Evolutionary conservation across 2,113 vertebrate species (phyloP), one percentile per base, ranked within the genome.

Genomic region (Oreocharis arfaki): DNA sequence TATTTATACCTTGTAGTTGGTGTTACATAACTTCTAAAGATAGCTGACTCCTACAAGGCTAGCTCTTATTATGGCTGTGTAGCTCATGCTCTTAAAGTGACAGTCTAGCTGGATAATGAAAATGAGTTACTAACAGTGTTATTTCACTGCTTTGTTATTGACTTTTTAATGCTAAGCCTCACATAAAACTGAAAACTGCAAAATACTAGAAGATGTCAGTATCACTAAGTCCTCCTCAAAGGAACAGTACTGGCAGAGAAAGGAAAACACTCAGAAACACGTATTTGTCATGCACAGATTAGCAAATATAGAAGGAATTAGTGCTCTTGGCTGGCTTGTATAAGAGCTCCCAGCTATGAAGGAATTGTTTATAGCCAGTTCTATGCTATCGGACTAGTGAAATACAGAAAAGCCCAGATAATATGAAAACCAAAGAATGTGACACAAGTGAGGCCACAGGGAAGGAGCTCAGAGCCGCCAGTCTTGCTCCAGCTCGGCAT

Each of bases 241-340:
- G 60, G 59, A 89, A 85, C 84, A 77, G 84, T 74, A 39, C 73
- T 84, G 86, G 64, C 60, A 87, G 65, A 60, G 73, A 93, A 84
- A 91, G 42, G 24, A 90, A 87, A 91, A 52, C 82, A 85, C 28
- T 89, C 44, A 52, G 82, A 70, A 90, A 68, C 68, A 93, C 30
- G 0, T 59, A 87, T 85, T 94, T 87, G n/a, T 96, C 82, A 89
- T 65, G 68, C 91, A 95, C 60, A 82, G 89, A 95, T 86, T 95
- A 90, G 56, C 80, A 94, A 94, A 83, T 74, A 93, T 15, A 93
- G 89, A 91, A 92, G 63, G 90, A 95, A 87, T 94, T 84, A 93
- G 53, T 71, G 75, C 12, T 89, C 88, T 96, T 65, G 83, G 75
- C 73, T 93, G 85, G 52, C 89, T 94, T 94, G 59, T 71, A 49